Conservation (phyloP, 2,888 invertebrate species). For the Phragmatobia fuliginosa region DNA sequence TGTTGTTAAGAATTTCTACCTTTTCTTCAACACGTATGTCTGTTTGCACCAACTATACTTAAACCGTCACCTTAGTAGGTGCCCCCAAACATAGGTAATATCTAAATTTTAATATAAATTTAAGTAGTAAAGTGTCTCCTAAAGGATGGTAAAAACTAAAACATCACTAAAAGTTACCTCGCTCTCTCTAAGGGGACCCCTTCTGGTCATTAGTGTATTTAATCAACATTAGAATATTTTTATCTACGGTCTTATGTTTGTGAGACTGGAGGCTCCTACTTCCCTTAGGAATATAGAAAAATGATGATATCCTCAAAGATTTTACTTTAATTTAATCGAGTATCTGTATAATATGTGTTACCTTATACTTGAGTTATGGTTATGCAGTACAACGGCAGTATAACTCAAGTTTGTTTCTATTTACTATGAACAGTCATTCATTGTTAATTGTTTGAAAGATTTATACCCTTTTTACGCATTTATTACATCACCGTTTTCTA, state of each 20-base stretch:
- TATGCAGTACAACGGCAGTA: no score
- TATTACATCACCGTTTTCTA: neutral
- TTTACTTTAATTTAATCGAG: neutral
- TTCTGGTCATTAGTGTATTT: neutral
- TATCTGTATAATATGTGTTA: neutral
- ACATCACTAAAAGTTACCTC: no score
- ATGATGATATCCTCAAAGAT: neutral
- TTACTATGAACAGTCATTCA: neutral
- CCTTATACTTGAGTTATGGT: no score
- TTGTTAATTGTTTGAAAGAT: neutral
- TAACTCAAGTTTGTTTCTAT: neutral
- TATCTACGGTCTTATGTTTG: neutral
- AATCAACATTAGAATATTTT: neutral
- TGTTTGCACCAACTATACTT: no score
- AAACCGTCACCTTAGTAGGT: no score
- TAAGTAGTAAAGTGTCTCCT: no score
- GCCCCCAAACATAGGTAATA: no score
- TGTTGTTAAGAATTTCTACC: neutral
- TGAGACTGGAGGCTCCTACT: neutral
- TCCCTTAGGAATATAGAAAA: neutral
- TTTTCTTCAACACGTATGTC: neutral
- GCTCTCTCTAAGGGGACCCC: no score
- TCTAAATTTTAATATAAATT: no score
- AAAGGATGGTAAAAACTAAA: no score
- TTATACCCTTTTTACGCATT: conserved; percentile 3